A percentile compares a stretch with the other conserved stretches of the same genome.
phyloP scores from a whole-genome alignment of 2,113 vertebrate genomes.

The Rutilus rutilus region DNA sequence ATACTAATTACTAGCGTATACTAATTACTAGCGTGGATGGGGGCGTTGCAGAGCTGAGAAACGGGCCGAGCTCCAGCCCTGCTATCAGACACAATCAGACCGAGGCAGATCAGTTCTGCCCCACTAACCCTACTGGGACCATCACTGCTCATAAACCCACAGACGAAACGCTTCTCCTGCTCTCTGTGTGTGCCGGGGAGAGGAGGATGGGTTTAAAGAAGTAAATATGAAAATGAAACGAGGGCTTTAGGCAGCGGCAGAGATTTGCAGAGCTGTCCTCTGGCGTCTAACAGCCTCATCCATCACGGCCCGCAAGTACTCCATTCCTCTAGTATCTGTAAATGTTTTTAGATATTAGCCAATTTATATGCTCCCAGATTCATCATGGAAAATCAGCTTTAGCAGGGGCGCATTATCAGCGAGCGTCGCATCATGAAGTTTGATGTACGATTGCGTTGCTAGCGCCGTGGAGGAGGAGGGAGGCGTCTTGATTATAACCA shows the following conservation, averaged over 20 bases:
- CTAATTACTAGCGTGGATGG: conserved; percentile 96
- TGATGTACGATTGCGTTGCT: conserved; percentile 98
- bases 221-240: conserved; percentile 99
- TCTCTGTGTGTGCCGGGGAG: conserved; percentile 90
- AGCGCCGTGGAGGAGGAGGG: conserved; percentile 75
- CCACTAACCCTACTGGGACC: conserved; percentile 92
- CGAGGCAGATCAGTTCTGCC: conserved; percentile 99
- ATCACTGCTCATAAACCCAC: not conserved
- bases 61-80: conserved; percentile 55
- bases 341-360: conserved; percentile 99
- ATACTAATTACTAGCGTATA: conserved; percentile 99
- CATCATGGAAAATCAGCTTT: conserved; percentile 99
- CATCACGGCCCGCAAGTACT: conserved; percentile 99
- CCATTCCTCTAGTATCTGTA: conserved; percentile 99
- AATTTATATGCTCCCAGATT: conserved; percentile 99
- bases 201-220: conserved; percentile 99
- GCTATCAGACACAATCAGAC: conserved; percentile 87
- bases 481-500: conserved; percentile 30
- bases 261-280: conserved; percentile 99
- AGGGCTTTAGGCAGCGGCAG: conserved; percentile 98
- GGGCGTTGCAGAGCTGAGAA: conserved; percentile 91
- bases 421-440: conserved; percentile 96
- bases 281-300: conserved; percentile 97
- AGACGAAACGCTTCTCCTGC: not conserved
- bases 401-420: conserved; percentile 98